phyloP scores from a whole-genome alignment of 2,888 invertebrate genomes.

The Miltochrista miniata region DNA sequence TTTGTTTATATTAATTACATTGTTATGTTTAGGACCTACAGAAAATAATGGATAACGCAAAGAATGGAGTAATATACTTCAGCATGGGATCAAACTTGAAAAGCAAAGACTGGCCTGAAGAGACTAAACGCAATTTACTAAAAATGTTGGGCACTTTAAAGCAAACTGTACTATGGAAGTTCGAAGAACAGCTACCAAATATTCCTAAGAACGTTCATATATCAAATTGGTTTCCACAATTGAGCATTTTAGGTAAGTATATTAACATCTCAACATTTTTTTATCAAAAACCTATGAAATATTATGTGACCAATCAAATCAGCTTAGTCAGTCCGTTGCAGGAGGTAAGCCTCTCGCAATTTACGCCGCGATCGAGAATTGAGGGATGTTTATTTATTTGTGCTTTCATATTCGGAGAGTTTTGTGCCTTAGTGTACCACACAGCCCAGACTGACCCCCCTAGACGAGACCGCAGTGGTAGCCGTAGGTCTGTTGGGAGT shows the following conservation, averaged over 20 bases:
- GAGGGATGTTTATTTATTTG: no score
- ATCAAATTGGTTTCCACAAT: constrained; percentile 54
- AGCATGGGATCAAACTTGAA: constrained; percentile 74
- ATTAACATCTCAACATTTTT: not conserved
- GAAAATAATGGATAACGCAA: constrained; percentile 63
- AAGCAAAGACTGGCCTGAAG: constrained; percentile 56
- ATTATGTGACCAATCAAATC: no score
- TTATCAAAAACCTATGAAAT: no score
- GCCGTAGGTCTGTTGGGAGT: no score
- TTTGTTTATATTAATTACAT: no score
- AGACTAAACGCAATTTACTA: constrained; percentile 51
- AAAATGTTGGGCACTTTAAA: constrained; percentile 65
- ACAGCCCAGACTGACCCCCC: no score
- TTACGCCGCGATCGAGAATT: no score
- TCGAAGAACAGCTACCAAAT: constrained; percentile 55
- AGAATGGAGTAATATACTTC: constrained; percentile 75
- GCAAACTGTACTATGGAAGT: constrained; percentile 78
- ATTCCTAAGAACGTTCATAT: constrained; percentile 70
- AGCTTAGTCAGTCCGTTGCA: no score
- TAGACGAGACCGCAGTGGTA: no score
- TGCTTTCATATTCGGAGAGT: no score
- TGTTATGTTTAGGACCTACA: constrained; percentile 53
- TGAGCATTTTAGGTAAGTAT: constrained; percentile 52
- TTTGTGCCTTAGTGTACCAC: no score
- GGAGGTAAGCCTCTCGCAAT: no score